Percentiles rank a stretch among this genome's conserved stretches.
Evolutionary conservation across 2,888 invertebrate species (phyloP).

Genomic region (Lucinisca nassula): DNA sequence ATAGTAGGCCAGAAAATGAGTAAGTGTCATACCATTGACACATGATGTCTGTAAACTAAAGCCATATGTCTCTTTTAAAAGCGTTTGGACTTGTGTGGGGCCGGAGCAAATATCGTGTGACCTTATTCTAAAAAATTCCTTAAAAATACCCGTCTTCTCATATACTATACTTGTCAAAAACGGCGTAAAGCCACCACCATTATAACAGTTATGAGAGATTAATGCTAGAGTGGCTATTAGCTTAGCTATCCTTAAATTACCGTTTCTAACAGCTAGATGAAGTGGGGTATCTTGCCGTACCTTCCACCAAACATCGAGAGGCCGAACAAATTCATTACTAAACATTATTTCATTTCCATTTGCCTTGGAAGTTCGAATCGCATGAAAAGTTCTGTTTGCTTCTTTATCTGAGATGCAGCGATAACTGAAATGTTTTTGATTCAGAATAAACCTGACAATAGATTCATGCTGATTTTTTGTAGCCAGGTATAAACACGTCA

Average conservation of each 20-base stretch:
- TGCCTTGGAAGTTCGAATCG: neutral
- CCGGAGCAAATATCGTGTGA: neutral
- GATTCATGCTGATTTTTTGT: neutral
- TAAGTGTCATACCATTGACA: neutral
- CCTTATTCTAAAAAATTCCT: neutral
- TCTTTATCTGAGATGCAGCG: neutral
- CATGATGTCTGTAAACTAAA: neutral
- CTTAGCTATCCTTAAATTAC: neutral
- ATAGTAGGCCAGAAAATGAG: neutral
- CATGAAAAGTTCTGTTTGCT: neutral
- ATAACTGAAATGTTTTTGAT: neutral
- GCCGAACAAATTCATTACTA: neutral
- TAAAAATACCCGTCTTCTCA: neutral
- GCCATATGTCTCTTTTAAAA: neutral
- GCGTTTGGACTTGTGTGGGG: neutral
- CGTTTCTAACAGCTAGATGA: neutral
- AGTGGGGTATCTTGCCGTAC: neutral
- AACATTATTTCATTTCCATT: neutral
- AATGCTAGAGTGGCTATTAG: neutral
- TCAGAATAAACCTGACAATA: neutral
- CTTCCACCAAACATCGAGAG: neutral
- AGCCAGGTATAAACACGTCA: neutral
- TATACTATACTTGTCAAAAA: neutral
- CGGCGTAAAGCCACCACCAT: neutral
- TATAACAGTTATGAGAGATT: neutral